Evolutionary conservation across 1,140 invertebrate species (phyloP).

Genomic region (Cataglyphis hispanica): DNA sequence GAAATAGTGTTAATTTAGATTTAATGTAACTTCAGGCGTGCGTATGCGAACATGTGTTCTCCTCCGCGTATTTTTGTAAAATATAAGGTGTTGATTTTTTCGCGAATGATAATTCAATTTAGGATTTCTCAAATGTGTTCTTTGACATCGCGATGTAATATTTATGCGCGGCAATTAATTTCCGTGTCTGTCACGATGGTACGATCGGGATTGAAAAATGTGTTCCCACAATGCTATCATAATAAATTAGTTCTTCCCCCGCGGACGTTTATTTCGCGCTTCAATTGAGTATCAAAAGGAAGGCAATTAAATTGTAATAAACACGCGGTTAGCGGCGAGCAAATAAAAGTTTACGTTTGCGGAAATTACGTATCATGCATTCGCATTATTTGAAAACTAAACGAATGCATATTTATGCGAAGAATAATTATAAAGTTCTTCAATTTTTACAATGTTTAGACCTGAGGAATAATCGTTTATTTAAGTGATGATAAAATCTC

Average conservation of each 20-base stretch:
- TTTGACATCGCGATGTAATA: conserved; percentile 56
- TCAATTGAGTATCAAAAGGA: conserved; percentile 59
- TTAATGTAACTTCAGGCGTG: conserved; percentile 1
- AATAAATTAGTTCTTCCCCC: conserved; percentile 58
- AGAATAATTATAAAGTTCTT: conserved; percentile 34
- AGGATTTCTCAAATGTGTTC: conserved; percentile 26
- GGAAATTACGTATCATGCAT: conserved; percentile 53
- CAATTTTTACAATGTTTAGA: conserved; percentile 5
- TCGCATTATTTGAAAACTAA: conserved; percentile 57
- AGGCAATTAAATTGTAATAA: conserved; percentile 63
- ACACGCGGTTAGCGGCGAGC: conserved; percentile 33
- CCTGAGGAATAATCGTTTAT: conserved; percentile 21
- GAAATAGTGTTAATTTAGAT: conserved; percentile 46
- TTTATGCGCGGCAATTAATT: conserved; percentile 52
- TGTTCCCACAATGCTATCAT: conserved; percentile 57
- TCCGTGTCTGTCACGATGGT: conserved; percentile 38
- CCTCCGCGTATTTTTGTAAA: conserved; percentile 4
- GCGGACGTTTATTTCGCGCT: conserved; percentile 46
- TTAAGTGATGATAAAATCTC: conserved; percentile 21
- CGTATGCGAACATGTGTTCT: background rate
- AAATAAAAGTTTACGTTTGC: conserved; percentile 53
- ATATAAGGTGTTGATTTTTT: conserved; percentile 44
- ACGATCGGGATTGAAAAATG: conserved; percentile 49
- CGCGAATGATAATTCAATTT: conserved; percentile 42
- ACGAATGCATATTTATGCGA: conserved; percentile 38